Conservation (phyloP, 2,797 vertebrate species). For the Schizopygopsis pylzovi region DNA sequence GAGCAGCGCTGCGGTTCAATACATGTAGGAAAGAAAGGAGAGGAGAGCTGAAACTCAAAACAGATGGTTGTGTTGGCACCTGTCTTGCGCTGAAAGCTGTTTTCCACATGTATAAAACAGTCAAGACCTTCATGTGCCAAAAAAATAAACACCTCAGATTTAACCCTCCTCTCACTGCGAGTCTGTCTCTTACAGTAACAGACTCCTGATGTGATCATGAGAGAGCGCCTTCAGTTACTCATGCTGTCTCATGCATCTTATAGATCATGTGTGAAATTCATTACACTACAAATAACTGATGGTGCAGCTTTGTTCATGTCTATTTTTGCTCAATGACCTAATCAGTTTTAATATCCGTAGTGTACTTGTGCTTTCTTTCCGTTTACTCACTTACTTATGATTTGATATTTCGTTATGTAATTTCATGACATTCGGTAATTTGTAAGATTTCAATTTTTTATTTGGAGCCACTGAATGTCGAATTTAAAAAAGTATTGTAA, state of each 20-base stretch:
- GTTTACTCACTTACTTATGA: neutral
- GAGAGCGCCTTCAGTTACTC: neutral
- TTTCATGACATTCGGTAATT: neutral
- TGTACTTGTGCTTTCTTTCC: neutral
- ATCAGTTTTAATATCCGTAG: neutral
- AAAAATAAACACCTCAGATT: constrained; percentile 73
- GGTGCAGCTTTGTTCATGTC: neutral
- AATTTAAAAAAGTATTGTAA: neutral
- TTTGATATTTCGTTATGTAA: neutral
- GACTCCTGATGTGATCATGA: neutral
- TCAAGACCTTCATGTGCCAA: constrained; percentile 73
- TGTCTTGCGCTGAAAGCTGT: constrained; percentile 79
- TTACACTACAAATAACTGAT: neutral
- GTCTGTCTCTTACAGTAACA: neutral
- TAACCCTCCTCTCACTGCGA: constrained; percentile 69
- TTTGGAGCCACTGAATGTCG: neutral
- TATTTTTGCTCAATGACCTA: neutral
- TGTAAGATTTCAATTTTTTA: neutral
- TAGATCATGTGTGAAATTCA: neutral
- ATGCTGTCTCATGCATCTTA: neutral
- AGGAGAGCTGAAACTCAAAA: constrained; percentile 79
- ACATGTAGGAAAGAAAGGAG: constrained; percentile 5
- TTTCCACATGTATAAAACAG: constrained; percentile 80
- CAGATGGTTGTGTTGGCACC: constrained; percentile 85
- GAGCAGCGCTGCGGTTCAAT: constrained; percentile 12